Conservation (phyloP, 2,113 vertebrate genomes). For the Melanostigma gelatinosum region DNA sequence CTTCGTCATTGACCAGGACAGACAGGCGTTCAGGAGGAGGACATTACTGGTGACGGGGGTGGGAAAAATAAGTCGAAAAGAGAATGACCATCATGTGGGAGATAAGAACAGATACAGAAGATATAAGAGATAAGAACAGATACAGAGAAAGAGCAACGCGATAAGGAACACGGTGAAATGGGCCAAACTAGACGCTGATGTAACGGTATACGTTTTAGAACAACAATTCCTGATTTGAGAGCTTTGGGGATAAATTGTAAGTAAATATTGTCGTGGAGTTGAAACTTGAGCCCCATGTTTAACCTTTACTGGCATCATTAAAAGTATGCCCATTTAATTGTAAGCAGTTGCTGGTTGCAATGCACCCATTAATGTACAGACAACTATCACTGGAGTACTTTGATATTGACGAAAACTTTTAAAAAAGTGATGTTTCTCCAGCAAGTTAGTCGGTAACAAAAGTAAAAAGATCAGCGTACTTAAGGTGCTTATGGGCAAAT, state of each 20-base stretch:
- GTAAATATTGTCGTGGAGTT: neutral
- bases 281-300: neutral
- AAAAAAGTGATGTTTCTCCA: neutral
- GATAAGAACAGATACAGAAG: neutral
- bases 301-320: neutral
- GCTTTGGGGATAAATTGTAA: neutral
- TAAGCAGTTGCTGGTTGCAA: neutral
- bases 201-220: neutral
- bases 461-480: neutral
- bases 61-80: slow-evolving; percentile 16
- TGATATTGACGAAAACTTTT: neutral
- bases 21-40: slow-evolving; percentile 3
- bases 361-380: neutral
- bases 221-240: neutral
- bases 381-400: neutral
- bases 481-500: neutral
- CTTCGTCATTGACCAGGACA: slow-evolving; percentile 24
- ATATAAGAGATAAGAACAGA: neutral
- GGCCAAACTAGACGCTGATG: neutral
- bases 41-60: slow-evolving; percentile 26
- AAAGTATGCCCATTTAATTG: neutral
- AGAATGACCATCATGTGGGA: slow-evolving; percentile 8
- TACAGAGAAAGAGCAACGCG: neutral
- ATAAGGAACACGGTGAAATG: neutral
- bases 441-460: neutral